Evolutionary conservation across 2,113 vertebrate genomes (phyloP).

Genomic region (Ictalurus furcatus): DNA sequence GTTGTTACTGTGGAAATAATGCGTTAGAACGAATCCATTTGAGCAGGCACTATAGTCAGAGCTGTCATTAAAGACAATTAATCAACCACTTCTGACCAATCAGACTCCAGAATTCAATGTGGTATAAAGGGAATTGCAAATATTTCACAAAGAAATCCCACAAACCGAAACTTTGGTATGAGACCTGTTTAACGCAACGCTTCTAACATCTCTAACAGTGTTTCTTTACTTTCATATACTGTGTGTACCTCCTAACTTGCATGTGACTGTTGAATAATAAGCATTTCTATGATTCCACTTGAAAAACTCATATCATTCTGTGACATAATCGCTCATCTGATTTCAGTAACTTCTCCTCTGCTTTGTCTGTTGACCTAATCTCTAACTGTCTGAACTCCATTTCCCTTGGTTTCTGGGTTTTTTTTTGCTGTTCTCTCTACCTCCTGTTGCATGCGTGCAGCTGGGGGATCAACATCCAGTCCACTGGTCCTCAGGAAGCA

Average conservation of each 20-base stretch:
- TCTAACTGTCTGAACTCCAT: conserved; percentile 29
- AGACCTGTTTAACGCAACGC: not conserved
- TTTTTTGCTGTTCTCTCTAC: conserved; percentile 69
- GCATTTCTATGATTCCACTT: conserved; percentile 3
- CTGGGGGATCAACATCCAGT: conserved; percentile 94
- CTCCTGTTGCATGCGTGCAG: conserved; percentile 84
- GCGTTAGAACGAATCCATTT: not conserved
- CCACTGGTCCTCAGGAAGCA: conserved; percentile 92
- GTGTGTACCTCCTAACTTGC: not conserved
- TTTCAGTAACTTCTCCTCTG: conserved; percentile 15
- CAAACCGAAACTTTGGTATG: not conserved
- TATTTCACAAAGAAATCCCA: not conserved
- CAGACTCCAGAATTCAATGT: not conserved
- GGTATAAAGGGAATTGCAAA: not conserved
- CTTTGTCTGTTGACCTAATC: conserved; percentile 12
- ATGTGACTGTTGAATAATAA: not conserved
- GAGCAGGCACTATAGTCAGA: not conserved
- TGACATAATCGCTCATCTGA: conserved; percentile 9
- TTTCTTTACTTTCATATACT: not conserved
- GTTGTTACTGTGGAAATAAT: not conserved
- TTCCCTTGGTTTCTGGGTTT: conserved; percentile 49
- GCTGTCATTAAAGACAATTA: not conserved
- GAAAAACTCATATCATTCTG: not conserved
- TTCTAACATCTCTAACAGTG: conserved; percentile 13
- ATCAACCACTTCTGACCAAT: not conserved